Evolutionary conservation across 2,888 invertebrate genomes (phyloP).

Genomic region (Epistrophe eligans): DNA sequence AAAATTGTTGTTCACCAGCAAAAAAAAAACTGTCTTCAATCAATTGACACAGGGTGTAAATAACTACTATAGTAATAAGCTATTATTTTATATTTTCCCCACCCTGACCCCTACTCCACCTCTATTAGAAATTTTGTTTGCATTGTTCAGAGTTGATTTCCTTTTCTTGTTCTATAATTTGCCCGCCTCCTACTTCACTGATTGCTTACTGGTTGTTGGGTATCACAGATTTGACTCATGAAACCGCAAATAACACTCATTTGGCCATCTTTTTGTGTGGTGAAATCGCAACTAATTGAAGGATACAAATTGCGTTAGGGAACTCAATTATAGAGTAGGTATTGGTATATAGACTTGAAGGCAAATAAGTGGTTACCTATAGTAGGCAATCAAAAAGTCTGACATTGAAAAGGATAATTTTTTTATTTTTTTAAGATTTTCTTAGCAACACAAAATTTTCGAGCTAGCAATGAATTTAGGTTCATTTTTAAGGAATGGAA

Average conservation of each 20-base stretch:
- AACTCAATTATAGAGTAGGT: slow-evolving; percentile 51
- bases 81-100: slow-evolving; percentile 49
- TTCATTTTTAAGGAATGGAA: not conserved
- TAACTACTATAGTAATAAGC: not conserved
- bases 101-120: not conserved
- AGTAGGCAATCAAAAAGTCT: slow-evolving; percentile 16
- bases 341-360: not conserved
- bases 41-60: not conserved
- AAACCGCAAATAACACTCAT: slow-evolving; percentile 57
- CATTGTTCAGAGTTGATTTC: slow-evolving; percentile 56
- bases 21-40: not conserved
- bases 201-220: too few species aligned
- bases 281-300: slow-evolving; percentile 52
- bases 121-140: slow-evolving; percentile 44
- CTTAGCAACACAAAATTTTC: not conserved
- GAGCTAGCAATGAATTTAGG: slow-evolving; percentile 39
- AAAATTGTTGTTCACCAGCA: not conserved
- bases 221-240: slow-evolving; percentile 47
- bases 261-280: slow-evolving; percentile 32
- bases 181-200: slow-evolving; percentile 2
- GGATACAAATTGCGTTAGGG: slow-evolving; percentile 50
- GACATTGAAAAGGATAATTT: slow-evolving; percentile 18
- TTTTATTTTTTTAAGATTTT: too few species aligned
- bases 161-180: slow-evolving; percentile 68
- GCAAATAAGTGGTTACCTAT: slow-evolving; percentile 5